Conservation (phyloP, 2,797 vertebrate genomes). For the Myiotriccus ornatus region DNA sequence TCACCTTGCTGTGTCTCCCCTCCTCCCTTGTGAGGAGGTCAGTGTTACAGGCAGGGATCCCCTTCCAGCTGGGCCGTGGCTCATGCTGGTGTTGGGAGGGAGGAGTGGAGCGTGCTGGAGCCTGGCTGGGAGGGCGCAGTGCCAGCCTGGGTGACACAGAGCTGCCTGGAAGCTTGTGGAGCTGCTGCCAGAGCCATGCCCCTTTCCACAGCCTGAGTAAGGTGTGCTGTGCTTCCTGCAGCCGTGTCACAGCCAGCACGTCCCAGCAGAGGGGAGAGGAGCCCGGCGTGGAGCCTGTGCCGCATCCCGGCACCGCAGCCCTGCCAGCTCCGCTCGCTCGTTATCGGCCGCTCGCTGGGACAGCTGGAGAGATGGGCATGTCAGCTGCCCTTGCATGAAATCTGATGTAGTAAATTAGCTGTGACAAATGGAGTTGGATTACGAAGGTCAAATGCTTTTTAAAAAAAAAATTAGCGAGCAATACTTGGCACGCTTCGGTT, state of each 20-base stretch:
- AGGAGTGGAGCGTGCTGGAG: neutral
- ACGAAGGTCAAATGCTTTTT: neutral
- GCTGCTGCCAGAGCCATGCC: neutral
- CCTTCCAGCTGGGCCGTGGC: neutral
- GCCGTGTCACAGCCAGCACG: neutral
- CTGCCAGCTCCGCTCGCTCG: neutral
- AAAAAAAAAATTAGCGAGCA: neutral
- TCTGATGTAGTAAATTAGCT: neutral
- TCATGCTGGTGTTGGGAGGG: fast-evolving
- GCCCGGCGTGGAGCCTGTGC: neutral
- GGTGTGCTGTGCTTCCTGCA: neutral
- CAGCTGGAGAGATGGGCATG: neutral
- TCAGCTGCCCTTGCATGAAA: neutral
- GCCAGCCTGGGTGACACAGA: neutral
- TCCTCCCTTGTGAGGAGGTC: fast-evolving
- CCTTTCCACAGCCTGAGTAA: neutral
- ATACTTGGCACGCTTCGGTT: neutral
- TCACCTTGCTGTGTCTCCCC: fast-evolving
- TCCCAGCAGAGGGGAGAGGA: neutral
- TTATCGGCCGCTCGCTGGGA: neutral
- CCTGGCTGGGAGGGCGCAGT: neutral
- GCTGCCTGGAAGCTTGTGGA: neutral
- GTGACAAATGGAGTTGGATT: neutral
- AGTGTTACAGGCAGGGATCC: fast-evolving
- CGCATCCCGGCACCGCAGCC: no score